Evolutionary conservation across 2,888 invertebrate species (phyloP).

Genomic region (Alviniconcha strummeri): DNA sequence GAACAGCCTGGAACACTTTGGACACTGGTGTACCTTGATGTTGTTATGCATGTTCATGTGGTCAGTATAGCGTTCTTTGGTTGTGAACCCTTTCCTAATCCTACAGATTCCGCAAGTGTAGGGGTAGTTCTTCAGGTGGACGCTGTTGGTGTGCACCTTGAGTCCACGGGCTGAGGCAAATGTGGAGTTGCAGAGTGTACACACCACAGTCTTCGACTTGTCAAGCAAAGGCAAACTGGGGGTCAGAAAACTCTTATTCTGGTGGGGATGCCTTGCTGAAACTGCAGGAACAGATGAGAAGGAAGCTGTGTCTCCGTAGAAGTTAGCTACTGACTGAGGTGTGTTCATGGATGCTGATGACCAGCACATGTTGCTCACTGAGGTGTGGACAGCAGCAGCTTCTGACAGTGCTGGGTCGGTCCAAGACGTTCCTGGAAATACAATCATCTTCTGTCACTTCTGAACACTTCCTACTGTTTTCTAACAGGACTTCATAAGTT

Average conservation of each 20-base stretch:
- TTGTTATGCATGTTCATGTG: constrained; percentile 23
- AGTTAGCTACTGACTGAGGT: background rate
- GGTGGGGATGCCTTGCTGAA: background rate
- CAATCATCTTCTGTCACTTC: constrained; percentile 15
- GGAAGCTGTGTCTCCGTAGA: background rate
- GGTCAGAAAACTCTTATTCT: background rate
- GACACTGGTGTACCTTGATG: constrained; percentile 16
- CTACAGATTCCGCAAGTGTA: background rate
- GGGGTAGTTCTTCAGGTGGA: constrained; percentile 14
- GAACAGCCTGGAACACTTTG: background rate
- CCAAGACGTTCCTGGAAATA: constrained; percentile 21
- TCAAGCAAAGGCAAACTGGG: background rate
- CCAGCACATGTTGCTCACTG: background rate
- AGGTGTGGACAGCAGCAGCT: background rate
- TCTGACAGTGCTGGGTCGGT: constrained; percentile 11
- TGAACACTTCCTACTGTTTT: background rate
- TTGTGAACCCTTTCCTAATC: background rate
- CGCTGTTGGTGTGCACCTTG: background rate
- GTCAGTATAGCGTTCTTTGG: constrained; percentile 9
- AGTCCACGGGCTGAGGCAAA: constrained; percentile 10
- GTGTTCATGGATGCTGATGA: too few species aligned
- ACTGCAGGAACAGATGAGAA: background rate
- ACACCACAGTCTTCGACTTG: background rate
- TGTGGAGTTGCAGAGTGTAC: background rate
- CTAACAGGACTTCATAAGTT: background rate